phyloP scores from a whole-genome alignment of 2,797 vertebrate species.

The Uromys caudimaculatus region DNA sequence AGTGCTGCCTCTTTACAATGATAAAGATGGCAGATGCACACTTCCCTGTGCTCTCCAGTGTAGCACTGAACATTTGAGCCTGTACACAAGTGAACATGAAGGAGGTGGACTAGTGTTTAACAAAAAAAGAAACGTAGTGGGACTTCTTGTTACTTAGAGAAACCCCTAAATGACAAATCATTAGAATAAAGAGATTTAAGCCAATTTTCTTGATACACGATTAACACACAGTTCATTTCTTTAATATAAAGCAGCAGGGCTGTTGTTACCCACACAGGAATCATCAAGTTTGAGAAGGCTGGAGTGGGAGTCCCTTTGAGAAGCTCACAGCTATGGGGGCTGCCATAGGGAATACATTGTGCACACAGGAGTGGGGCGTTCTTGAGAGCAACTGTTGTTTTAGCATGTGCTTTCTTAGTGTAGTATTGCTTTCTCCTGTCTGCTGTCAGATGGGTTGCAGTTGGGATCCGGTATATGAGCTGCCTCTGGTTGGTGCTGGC shows the following conservation, averaged over 20 bases:
- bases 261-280: background rate
- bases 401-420: slow-evolving; percentile 26
- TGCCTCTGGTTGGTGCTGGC: slow-evolving; percentile 3
- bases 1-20: background rate
- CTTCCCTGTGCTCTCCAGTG: background rate
- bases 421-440: background rate
- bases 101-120: background rate
- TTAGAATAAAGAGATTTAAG: background rate
- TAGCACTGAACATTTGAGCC: background rate
- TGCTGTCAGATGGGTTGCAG: slow-evolving; percentile 19
- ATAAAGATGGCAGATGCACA: background rate
- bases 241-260: background rate
- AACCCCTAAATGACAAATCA: background rate
- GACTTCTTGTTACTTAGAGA: background rate
- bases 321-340: background rate
- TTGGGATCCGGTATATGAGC: slow-evolving; percentile 2
- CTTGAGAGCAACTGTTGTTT: background rate
- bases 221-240: background rate
- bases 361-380: background rate
- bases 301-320: background rate
- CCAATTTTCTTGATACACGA: background rate
- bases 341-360: background rate
- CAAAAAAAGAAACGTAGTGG: background rate
- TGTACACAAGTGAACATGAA: background rate
- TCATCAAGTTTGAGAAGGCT: background rate